A percentile compares a stretch with the other conserved stretches of the same genome.
phyloP scores from a whole-genome alignment of 2,888 invertebrate species.

The Phoronis australis region DNA sequence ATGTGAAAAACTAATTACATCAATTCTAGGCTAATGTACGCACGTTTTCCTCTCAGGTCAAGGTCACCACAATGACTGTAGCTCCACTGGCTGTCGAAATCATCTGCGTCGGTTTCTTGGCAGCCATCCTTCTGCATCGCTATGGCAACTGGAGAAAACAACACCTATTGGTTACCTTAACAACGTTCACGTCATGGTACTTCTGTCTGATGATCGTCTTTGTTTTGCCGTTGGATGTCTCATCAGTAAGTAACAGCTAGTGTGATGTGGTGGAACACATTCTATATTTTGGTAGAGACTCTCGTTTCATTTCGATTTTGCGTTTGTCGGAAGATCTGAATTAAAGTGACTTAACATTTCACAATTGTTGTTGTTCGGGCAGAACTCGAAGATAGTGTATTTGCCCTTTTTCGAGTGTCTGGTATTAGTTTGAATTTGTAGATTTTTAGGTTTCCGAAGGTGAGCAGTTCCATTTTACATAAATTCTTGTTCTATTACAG shows the following conservation, averaged over 20 bases:
- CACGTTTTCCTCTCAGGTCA: too few species aligned
- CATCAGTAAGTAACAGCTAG: conserved; percentile 76
- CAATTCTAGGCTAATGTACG: too few species aligned
- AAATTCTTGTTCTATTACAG: too few species aligned
- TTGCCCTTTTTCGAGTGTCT: too few species aligned
- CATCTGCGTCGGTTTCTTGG: conserved; percentile 68
- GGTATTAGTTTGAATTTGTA: too few species aligned
- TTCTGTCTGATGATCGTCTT: conserved; percentile 98
- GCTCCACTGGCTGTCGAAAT: conserved; percentile 70
- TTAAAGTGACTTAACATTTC: too few species aligned
- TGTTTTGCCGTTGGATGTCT: conserved; percentile 93
- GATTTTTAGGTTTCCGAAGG: too few species aligned
- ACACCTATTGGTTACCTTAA: conserved; percentile 85
- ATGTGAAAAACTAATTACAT: too few species aligned
- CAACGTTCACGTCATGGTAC: conserved; percentile 95
- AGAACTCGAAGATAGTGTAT: too few species aligned
- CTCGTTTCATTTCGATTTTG: background rate
- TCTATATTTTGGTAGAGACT: background rate
- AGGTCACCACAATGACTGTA: conserved; percentile 39
- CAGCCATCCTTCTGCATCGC: conserved; percentile 75
- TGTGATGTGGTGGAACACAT: background rate
- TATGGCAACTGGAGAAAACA: conserved; percentile 96
- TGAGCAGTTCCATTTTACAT: too few species aligned
- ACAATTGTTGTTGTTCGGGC: too few species aligned
- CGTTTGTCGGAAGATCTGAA: too few species aligned